Percentiles rank a stretch among this genome's conserved stretches.
These are phyloP conservation scores for Dione vanillae DNA, from an alignment of 2,888 invertebrate species.

Conservation along the genomic window DNA sequence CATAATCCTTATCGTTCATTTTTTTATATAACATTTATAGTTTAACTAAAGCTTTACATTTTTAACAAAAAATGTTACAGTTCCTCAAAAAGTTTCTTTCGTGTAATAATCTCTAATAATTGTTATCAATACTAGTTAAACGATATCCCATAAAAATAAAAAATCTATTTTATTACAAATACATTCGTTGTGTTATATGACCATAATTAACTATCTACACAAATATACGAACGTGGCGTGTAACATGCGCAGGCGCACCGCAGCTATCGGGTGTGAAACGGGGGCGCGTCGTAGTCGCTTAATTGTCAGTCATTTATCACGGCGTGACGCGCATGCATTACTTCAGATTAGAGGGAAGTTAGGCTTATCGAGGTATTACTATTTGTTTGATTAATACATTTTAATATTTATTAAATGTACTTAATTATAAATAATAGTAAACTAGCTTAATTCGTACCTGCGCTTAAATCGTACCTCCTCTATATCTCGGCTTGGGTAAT, in stretches of 20 bases:
- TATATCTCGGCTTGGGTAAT: too few species aligned
- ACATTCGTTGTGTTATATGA: neutral
- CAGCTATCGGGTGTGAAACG: slow-evolving; percentile 41
- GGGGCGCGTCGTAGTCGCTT: slow-evolving; percentile 42
- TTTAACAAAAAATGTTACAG: neutral
- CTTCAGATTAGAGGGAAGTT: slow-evolving; percentile 38
- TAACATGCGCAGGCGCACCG: slow-evolving; percentile 25
- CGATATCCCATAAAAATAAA: too few species aligned
- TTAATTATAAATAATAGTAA: too few species aligned
- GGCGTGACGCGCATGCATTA: slow-evolving; percentile 53
- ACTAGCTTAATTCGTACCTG: too few species aligned
- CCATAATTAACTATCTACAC: neutral
- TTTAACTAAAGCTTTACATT: neutral
- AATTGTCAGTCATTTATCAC: slow-evolving; percentile 47
- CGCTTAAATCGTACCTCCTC: too few species aligned
- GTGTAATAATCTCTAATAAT: too few species aligned
- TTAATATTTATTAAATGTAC: neutral
- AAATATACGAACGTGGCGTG: neutral
- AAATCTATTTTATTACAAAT: too few species aligned
- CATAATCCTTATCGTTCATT: too few species aligned
- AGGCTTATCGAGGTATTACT: slow-evolving; percentile 6
- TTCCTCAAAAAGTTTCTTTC: too few species aligned
- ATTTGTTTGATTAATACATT: neutral
- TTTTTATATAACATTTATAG: too few species aligned
- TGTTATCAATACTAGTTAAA: too few species aligned